These are phyloP conservation scores for Sylvietta virens DNA, from an alignment of 2,113 vertebrate genomes.

Conservation along the genomic window DNA sequence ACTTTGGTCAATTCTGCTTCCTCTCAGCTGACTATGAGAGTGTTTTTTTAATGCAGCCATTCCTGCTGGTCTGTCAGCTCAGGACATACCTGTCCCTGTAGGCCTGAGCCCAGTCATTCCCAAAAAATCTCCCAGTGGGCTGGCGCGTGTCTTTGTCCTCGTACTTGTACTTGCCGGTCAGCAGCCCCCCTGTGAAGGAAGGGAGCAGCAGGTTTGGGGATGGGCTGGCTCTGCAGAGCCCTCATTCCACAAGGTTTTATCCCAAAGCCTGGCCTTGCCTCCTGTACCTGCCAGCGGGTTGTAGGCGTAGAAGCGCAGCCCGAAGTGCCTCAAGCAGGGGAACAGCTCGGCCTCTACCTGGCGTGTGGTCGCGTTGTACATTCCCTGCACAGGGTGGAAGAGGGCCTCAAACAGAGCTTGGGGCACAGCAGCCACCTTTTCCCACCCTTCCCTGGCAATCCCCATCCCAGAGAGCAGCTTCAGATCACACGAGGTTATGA, in stretches of 20 bases:
- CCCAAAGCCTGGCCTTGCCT: neutral
- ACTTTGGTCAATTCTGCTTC: neutral
- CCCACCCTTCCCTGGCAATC: neutral
- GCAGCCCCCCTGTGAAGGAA: conserved; percentile 80
- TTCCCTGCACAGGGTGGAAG: conserved; percentile 73
- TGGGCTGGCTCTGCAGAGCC: neutral
- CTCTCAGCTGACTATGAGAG: neutral
- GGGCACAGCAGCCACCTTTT: conserved; percentile 39
- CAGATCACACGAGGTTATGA: neutral
- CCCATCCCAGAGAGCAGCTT: rapidly evolving
- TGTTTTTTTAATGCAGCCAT: neutral
- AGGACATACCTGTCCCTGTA: conserved; percentile 84
- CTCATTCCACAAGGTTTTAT: rapidly evolving
- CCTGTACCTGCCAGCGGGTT: conserved; percentile 89
- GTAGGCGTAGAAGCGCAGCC: conserved; percentile 91
- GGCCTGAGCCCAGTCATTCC: conserved; percentile 81
- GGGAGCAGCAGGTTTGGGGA: neutral
- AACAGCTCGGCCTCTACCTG: conserved; percentile 89
- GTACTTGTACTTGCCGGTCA: conserved; percentile 91
- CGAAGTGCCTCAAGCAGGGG: conserved; percentile 83
- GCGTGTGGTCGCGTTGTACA: conserved; percentile 94
- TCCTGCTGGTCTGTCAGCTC: conserved; percentile 58
- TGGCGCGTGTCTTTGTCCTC: conserved; percentile 80
- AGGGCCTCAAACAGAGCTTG: conserved; percentile 15
- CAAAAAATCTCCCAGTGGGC: conserved; percentile 86